A percentile compares a stretch with the other conserved stretches of the same genome.
phyloP scores from a whole-genome alignment of 2,888 invertebrate genomes.

The Zhuqinia jingwanae region DNA sequence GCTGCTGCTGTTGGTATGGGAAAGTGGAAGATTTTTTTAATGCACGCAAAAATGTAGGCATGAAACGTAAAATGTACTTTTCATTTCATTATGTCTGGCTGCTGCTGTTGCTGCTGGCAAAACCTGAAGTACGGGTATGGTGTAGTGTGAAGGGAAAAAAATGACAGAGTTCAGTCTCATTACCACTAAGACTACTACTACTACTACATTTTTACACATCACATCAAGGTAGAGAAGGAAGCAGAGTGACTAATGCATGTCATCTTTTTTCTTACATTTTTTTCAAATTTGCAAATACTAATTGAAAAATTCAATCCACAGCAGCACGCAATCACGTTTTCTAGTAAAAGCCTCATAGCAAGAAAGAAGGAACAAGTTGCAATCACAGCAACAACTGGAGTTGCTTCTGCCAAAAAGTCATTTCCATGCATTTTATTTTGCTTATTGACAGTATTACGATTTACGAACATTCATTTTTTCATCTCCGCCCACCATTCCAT shows the following conservation, averaged over 20 bases:
- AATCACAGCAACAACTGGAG: neutral
- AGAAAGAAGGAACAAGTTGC: neutral
- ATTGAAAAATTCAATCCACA: neutral
- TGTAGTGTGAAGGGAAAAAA: neutral
- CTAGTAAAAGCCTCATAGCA: neutral
- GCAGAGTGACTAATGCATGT: neutral
- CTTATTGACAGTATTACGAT: neutral
- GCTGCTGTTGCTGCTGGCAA: no score
- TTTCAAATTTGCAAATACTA: neutral
- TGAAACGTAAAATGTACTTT: conserved; percentile 19
- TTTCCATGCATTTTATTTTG: neutral
- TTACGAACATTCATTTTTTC: conserved; percentile 21
- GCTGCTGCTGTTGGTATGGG: neutral
- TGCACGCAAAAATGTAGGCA: neutral
- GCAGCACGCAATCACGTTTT: neutral
- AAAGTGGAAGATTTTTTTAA: neutral
- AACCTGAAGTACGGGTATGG: conserved; percentile 19
- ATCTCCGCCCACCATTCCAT: neutral
- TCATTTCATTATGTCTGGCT: conserved; percentile 55
- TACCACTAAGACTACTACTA: neutral
- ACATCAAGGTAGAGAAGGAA: neutral
- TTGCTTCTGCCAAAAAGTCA: no score
- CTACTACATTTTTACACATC: neutral
- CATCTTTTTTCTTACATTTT: neutral
- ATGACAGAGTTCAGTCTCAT: conserved; percentile 22